These are phyloP conservation scores for Dreissena polymorpha DNA, from an alignment of 1,140 invertebrate genomes.

Conservation along the genomic window DNA sequence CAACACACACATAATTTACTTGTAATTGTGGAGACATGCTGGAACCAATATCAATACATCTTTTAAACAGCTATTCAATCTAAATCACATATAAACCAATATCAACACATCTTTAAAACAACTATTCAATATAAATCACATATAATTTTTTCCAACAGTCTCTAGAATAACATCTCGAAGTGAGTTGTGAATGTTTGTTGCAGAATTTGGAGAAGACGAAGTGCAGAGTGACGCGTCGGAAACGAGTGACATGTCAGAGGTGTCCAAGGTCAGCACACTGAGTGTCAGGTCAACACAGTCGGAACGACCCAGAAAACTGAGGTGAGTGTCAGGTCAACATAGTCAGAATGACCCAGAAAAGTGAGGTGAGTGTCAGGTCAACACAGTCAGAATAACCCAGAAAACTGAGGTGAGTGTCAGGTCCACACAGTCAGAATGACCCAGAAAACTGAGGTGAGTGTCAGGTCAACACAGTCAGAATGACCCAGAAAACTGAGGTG, in stretches of 20 bases:
- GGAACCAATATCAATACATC: too few species aligned
- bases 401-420: not conserved
- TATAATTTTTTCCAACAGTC: too few species aligned
- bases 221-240: slow-evolving; percentile 78
- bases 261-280: slow-evolving; percentile 78
- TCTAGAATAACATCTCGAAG: too few species aligned
- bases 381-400: not conserved
- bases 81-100: too few species aligned
- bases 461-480: not conserved
- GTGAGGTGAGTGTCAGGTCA: not conserved
- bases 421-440: not conserved
- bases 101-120: too few species aligned
- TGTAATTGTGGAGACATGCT: too few species aligned
- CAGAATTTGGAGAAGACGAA: slow-evolving; percentile 78
- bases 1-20: too few species aligned
- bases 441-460: not conserved
- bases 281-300: slow-evolving; percentile 78
- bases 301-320: slow-evolving; percentile 76
- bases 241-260: slow-evolving; percentile 79
- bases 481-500: not conserved
- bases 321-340: too few species aligned
- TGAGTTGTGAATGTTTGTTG: slow-evolving; percentile 17
- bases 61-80: too few species aligned
- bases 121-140: too few species aligned
- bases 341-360: too few species aligned